Percentiles rank a stretch among this genome's conserved stretches.
Conservation (phyloP, 2,797 vertebrate species). For the Chelidonichthys spinosus region DNA sequence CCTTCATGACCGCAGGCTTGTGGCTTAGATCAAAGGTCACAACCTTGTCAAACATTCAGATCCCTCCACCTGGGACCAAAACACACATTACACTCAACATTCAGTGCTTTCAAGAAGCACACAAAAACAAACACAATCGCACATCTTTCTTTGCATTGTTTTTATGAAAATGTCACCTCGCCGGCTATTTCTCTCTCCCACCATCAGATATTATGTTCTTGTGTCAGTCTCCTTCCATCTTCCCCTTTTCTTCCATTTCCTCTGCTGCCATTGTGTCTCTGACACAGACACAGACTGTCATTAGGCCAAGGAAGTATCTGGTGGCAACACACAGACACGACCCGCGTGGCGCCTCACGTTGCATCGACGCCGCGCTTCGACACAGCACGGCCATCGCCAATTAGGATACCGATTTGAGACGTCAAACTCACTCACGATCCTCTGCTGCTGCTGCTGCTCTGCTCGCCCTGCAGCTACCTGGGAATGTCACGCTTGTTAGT, state of each 20-base stretch:
- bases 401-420: constrained; percentile 44
- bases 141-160: background rate
- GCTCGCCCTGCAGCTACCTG: constrained; percentile 33
- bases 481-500: constrained; percentile 60
- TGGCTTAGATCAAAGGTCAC: constrained; percentile 25
- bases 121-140: background rate
- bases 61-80: background rate
- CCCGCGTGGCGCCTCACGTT: background rate
- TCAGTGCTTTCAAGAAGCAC: background rate
- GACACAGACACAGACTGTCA: constrained; percentile 29
- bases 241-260: constrained; percentile 52
- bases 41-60: background rate
- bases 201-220: constrained; percentile 45
- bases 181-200: constrained; percentile 8
- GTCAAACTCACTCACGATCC: constrained; percentile 41
- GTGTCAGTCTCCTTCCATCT: constrained; percentile 16
- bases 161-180: constrained; percentile 12
- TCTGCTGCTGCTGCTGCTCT: background rate
- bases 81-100: background rate
- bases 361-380: constrained; percentile 11
- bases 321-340: constrained; percentile 29
- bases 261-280: constrained; percentile 38
- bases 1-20: constrained; percentile 10
- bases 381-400: constrained; percentile 35
- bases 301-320: constrained; percentile 45